Conservation (phyloP, 2,888 invertebrate genomes). For the Lingula anatina region DNA sequence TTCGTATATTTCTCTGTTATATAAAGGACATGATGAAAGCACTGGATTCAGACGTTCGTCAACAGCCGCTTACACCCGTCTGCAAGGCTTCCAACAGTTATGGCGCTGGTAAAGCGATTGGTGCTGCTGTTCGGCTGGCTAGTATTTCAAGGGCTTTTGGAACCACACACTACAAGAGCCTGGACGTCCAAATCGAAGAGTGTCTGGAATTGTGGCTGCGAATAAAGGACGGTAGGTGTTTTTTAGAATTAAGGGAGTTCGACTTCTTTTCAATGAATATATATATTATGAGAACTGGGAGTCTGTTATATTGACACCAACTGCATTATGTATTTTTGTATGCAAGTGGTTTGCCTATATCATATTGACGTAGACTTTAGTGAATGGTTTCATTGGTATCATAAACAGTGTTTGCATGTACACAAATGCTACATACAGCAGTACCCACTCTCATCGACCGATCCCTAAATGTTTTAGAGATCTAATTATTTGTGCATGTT, state of each 20-base stretch:
- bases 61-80: slow-evolving; percentile 18
- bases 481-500: no score
- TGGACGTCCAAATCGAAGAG: slow-evolving; percentile 18
- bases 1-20: no score
- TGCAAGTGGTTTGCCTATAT: no score
- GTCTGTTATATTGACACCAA: no score
- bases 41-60: slow-evolving; percentile 21
- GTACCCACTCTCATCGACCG: no score
- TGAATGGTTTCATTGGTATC: no score
- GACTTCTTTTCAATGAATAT: slow-evolving; percentile 12
- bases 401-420: no score
- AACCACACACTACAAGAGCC: slow-evolving; percentile 20
- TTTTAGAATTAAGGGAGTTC: no score
- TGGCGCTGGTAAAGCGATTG: slow-evolving; percentile 27
- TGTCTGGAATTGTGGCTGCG: slow-evolving; percentile 34
- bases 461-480: no score
- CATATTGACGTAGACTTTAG: no score
- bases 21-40: slow-evolving; percentile 22
- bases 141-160: slow-evolving; percentile 28
- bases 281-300: slow-evolving; percentile 22
- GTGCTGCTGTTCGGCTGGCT: slow-evolving; percentile 26
- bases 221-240: slow-evolving; percentile 21
- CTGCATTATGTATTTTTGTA: no score
- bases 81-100: slow-evolving; percentile 28
- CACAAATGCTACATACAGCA: no score